Evolutionary conservation across 2,113 vertebrate genomes (phyloP).

Genomic region (Rhinichthys klamathensis): DNA sequence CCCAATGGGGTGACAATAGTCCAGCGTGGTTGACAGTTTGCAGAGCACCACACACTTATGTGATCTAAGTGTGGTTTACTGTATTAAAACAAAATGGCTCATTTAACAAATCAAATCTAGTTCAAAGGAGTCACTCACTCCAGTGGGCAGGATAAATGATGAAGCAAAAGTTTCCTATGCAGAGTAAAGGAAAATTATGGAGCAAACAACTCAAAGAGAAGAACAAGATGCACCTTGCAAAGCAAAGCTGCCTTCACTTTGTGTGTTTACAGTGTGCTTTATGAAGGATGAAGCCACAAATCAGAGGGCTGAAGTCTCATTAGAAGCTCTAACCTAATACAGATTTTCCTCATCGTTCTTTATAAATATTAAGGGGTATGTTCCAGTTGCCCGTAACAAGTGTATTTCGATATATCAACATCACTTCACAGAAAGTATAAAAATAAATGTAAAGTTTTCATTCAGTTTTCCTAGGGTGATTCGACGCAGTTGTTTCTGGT

Average conservation of each 20-base stretch:
- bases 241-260: constrained; percentile 25
- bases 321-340: constrained; percentile 49
- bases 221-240: constrained; percentile 48
- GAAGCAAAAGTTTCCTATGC: constrained; percentile 8
- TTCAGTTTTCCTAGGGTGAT: neutral
- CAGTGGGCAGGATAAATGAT: neutral
- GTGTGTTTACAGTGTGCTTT: constrained; percentile 62
- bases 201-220: neutral
- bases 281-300: constrained; percentile 65
- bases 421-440: neutral
- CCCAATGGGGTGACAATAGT: neutral
- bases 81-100: constrained; percentile 40
- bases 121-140: constrained; percentile 16
- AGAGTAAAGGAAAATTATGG: neutral
- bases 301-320: constrained; percentile 24
- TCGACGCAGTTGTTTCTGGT: too few species aligned
- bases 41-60: neutral
- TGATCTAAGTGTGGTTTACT: constrained; percentile 17
- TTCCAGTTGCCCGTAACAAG: neutral
- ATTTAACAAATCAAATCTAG: constrained; percentile 42
- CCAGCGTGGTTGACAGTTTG: neutral
- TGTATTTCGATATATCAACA: neutral
- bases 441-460: neutral
- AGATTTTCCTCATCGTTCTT: constrained; percentile 17
- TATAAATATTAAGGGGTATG: neutral